These are phyloP conservation scores for Byasa hedistus DNA, from an alignment of 2,888 invertebrate genomes.

Conservation along the genomic window DNA sequence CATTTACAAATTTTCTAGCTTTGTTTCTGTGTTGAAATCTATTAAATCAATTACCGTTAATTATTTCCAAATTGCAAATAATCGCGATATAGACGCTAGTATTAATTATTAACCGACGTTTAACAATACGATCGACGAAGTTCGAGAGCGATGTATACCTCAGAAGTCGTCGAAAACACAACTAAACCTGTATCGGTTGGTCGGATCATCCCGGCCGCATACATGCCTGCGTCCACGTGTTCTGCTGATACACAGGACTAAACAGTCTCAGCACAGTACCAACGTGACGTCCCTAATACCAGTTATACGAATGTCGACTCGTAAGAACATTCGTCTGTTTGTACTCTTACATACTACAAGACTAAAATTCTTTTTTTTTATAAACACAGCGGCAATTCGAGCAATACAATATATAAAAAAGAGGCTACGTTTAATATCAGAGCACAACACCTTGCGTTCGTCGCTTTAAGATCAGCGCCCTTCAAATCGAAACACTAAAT, in stretches of 20 bases:
- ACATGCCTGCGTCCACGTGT: conserved; percentile 3
- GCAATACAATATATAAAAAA: too few species aligned
- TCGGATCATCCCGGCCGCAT: conserved; percentile 19
- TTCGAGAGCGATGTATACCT: conserved; percentile 21
- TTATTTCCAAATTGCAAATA: neutral
- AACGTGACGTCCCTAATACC: neutral
- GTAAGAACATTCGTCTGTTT: neutral
- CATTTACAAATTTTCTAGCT: neutral
- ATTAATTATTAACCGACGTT: conserved; percentile 1
- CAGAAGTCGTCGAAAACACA: conserved; percentile 26
- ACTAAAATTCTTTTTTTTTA: too few species aligned
- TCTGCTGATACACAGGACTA: neutral
- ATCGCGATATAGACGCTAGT: neutral
- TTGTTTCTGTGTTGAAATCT: neutral
- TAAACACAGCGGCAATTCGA: too few species aligned
- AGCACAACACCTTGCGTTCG: too few species aligned
- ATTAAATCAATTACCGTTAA: neutral
- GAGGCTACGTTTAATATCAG: too few species aligned
- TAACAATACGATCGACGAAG: conserved; percentile 1
- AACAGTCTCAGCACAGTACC: neutral
- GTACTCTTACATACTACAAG: too few species aligned
- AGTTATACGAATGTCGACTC: neutral
- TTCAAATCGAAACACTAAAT: too few species aligned
- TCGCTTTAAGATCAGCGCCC: too few species aligned
- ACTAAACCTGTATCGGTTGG: conserved; percentile 21